A percentile compares a stretch with the other conserved stretches of the same genome.
These are phyloP conservation scores for Melitaea athalia DNA, from an alignment of 2,888 invertebrate genomes.

Conservation along the genomic window DNA sequence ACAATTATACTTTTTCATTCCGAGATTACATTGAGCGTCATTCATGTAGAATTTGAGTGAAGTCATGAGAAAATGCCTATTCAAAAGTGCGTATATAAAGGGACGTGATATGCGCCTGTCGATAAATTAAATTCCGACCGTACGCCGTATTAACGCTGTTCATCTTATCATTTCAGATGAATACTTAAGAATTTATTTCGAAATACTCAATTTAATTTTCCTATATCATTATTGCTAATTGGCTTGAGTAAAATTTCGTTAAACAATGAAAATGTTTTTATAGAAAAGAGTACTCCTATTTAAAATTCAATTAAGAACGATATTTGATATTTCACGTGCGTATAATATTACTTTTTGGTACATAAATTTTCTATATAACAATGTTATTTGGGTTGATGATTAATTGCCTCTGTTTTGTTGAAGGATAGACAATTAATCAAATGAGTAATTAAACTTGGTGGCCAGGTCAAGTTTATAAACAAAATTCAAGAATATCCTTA, in stretches of 20 bases:
- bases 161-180: neutral
- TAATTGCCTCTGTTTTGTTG: neutral
- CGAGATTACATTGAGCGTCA: conserved; percentile 18
- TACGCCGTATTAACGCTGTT: neutral
- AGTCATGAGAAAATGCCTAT: conserved; percentile 25
- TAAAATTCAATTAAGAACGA: neutral
- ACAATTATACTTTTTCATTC: conserved; percentile 25
- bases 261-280: neutral
- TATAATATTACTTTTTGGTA: conserved; percentile 2
- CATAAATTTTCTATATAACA: neutral
- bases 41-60: conserved; percentile 21
- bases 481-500: conserved; percentile 4
- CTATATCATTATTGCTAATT: neutral
- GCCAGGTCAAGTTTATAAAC: neutral
- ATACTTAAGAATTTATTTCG: neutral
- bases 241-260: neutral
- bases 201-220: neutral
- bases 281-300: neutral
- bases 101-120: conserved; percentile 45
- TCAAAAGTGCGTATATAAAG: conserved; percentile 22
- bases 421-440: conserved; percentile 5
- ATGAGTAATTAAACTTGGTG: conserved; percentile 1
- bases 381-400: conserved; percentile 3
- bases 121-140: conserved; percentile 27
- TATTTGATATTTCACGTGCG: neutral